Conservation (phyloP, 1,140 invertebrate genomes). For the Aphaenogaster rudis region DNA sequence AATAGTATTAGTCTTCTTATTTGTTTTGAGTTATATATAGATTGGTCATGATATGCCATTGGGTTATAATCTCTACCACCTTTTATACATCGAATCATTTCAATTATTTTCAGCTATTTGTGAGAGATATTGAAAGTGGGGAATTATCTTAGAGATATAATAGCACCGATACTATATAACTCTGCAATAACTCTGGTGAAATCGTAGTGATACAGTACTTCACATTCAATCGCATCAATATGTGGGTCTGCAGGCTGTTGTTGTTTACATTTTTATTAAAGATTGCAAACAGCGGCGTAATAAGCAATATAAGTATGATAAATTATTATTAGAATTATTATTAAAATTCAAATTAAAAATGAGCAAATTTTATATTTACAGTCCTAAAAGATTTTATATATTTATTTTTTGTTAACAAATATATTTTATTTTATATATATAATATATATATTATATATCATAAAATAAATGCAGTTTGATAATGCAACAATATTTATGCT, state of each 20-base stretch:
- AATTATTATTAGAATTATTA: not conserved
- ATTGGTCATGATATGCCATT: not conserved
- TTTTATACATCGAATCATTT: not conserved
- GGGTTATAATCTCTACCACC: not conserved
- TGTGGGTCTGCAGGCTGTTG: conserved; percentile 26
- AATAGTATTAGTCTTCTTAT: not conserved
- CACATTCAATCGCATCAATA: not conserved
- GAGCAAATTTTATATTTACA: not conserved
- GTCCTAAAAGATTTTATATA: not conserved
- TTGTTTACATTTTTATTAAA: conserved; percentile 25
- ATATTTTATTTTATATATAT: not conserved
- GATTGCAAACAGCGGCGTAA: conserved; percentile 13
- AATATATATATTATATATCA: not conserved
- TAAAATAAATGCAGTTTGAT: not conserved
- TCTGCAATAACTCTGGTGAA: not conserved
- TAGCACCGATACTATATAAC: not conserved
- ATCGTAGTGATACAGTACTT: not conserved
- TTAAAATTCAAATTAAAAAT: not conserved
- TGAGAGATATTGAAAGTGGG: conserved; percentile 18
- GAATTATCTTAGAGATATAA: conserved; percentile 45
- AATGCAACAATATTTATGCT: not conserved
- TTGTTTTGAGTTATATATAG: not conserved
- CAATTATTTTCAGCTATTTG: not conserved
- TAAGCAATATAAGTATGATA: conserved; percentile 5
- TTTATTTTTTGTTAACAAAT: too few species aligned